Base-by-base conservation (phyloP, 1,140 invertebrate species). In the Magallana gigas region DNA sequence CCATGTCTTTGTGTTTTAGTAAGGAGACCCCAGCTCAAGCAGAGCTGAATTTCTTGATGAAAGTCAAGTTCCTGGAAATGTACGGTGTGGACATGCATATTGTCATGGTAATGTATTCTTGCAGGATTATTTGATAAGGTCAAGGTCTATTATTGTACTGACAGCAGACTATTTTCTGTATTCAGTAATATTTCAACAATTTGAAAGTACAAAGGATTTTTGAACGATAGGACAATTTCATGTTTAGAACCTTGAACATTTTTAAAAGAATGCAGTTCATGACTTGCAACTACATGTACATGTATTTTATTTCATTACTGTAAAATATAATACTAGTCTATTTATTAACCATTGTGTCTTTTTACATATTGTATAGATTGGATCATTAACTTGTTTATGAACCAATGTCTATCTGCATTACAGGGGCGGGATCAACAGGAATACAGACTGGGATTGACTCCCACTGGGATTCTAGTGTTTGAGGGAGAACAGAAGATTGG, bases 381-480 rank as follows among this genome's bases (percentile, higher is more conserved):
- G 36, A 48, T 48, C 36, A 2, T 48, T 48, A 48, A 48, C 2
- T 48, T 48, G 36, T 48, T 48, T 5, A 5, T 48, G 5, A 48
- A 48, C 36, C 5, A 48, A 48, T 48, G 36, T 48, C 36, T 48
- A 2, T 48, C 36, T 84, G 76, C 23, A 92, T 94, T 95, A 88
- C 95, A 98, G 98, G 98, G 98, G 83, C 98, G 99, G 96, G 99
- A 99, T 95, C 98, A 98, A 90, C 97, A 98, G 84, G 98, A 99
- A 93, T 99, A 99, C 95, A 98, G 97, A 95, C 96, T 99, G 91
- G 99, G 99, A 57, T 95, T 99, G 90, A 99, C 99, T 82, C 99
- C 99, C 85, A 98, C 98, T 93, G 99, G 99, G 85, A 97, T 99
- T 93, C 97, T 99, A 91, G 97, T 99, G 71, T 96, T 99, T 92